These are phyloP conservation scores for Drosophila sechellia DNA, from an alignment of 1,140 invertebrate genomes.

Conservation along the genomic window DNA sequence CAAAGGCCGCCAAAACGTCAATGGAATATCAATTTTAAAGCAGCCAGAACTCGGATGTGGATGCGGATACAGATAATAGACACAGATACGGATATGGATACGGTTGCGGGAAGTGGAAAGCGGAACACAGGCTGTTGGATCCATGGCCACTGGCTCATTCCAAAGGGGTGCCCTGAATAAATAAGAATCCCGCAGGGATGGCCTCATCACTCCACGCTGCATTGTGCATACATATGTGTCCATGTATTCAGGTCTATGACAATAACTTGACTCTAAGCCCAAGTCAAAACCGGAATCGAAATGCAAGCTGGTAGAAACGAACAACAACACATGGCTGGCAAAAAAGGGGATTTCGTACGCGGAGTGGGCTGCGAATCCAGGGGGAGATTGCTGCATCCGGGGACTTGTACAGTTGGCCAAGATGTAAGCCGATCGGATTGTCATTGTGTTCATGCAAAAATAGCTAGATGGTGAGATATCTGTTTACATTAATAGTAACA, in stretches of 20 bases:
- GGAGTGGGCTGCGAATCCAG: background rate
- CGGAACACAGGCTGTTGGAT: background rate
- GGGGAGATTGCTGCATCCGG: constrained; percentile 17
- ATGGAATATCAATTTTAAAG: constrained; percentile 81
- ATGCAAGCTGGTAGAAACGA: constrained; percentile 37
- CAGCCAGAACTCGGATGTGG: constrained; percentile 34
- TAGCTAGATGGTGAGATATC: background rate
- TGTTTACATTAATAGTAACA: background rate
- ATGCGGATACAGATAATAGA: constrained; percentile 63
- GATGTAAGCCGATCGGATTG: background rate
- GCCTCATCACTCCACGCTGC: constrained; percentile 4
- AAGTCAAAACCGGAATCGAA: constrained; percentile 65
- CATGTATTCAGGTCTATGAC: constrained; percentile 58
- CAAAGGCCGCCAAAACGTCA: constrained; percentile 71
- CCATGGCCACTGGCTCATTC: constrained; percentile 34
- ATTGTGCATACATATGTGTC: constrained; percentile 13
- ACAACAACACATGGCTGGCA: constrained; percentile 15
- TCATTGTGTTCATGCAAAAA: background rate
- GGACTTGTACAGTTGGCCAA: constrained; percentile 10
- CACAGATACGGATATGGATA: constrained; percentile 39
- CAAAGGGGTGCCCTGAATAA: constrained; percentile 22
- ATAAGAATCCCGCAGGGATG: constrained; percentile 12
- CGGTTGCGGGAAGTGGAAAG: background rate
- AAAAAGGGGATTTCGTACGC: background rate
- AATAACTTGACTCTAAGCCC: constrained; percentile 59